Evolutionary conservation across 2,888 invertebrate species (phyloP), one percentile per base, ranked within the genome.

Genomic region (Chymomyza fuscimana): DNA sequence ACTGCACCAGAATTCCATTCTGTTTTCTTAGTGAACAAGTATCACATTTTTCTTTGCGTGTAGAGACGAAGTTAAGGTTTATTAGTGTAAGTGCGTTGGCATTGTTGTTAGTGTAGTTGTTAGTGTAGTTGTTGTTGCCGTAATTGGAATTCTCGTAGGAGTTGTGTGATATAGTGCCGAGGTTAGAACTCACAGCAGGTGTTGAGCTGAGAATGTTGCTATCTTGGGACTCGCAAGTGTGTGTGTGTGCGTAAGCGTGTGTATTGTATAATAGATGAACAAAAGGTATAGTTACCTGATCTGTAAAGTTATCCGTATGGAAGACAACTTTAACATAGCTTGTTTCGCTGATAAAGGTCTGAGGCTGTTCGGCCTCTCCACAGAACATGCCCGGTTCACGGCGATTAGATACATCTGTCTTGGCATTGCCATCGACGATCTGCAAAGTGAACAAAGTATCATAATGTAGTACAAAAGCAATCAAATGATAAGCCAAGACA

Each of bases 301-400:
- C 97, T 61, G 97, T 97, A 93, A 97, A 97, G 93, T 97, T 97
- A 92, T 97, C 97, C 54, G 96, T 96, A 91, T 97, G 97, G 93
- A 97, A 97, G 78, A 97, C 94, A 75, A 98, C 95, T 92, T 97
- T 96, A 70, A 98, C 97, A 92, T 97, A 97, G 91, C 96, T 97
- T 67, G 97, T 98, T 93, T 98, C 97, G 65, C 97, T 97, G 92
- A 97, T 97, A 93, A 97, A 97, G 36, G 97, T 97, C 92, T 97
- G 97, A 0, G 97, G 97, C 87, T 97, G 97, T 89, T 98, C 97
- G 63, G 96, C 97, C 92, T 98, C 97, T 0, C 97, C 98, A 90
- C 98, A 98, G 92, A 97, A 98, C 88, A 96, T 95, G 4, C 97
- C 97, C 0, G 97, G 96, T 84, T 97, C 96, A 86, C 96, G 96